A percentile compares a stretch with the other conserved stretches of the same genome.
These are phyloP conservation scores for Limenitis camilla DNA, from an alignment of 2,888 invertebrate species.

Conservation along the genomic window DNA sequence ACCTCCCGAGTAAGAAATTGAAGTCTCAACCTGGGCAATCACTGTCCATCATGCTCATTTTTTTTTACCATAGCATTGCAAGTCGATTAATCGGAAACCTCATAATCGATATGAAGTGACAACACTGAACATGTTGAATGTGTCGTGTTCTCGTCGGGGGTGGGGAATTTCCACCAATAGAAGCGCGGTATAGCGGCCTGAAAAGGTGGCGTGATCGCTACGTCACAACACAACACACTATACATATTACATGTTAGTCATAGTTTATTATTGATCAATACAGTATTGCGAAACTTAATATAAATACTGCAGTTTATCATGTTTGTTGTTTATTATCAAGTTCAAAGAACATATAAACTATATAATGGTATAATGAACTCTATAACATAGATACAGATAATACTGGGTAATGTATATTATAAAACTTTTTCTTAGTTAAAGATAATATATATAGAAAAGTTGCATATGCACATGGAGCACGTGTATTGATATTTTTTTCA, in stretches of 20 bases:
- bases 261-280: conserved; percentile 29
- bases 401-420: no score
- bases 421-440: no score
- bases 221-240: conserved; percentile 61
- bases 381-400: no score
- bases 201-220: conserved; percentile 72
- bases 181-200: conserved; percentile 40
- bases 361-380: no score
- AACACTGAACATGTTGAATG: conserved; percentile 24
- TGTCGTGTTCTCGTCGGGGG: conserved; percentile 49
- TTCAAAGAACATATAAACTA: no score
- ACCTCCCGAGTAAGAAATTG: no score
- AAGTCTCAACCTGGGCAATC: no score
- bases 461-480: no score
- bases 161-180: conserved; percentile 56
- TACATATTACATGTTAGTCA: conserved; percentile 31
- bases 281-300: not conserved
- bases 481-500: no score
- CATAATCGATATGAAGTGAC: not conserved
- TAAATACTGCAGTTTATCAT: not conserved
- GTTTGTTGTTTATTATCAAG: not conserved
- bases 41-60: no score
- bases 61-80: conserved; percentile 39
- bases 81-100: conserved; percentile 26
- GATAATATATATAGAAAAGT: no score